These are phyloP conservation scores for Mizuhopecten yessoensis DNA, from an alignment of 1,140 invertebrate species.

Conservation along the genomic window DNA sequence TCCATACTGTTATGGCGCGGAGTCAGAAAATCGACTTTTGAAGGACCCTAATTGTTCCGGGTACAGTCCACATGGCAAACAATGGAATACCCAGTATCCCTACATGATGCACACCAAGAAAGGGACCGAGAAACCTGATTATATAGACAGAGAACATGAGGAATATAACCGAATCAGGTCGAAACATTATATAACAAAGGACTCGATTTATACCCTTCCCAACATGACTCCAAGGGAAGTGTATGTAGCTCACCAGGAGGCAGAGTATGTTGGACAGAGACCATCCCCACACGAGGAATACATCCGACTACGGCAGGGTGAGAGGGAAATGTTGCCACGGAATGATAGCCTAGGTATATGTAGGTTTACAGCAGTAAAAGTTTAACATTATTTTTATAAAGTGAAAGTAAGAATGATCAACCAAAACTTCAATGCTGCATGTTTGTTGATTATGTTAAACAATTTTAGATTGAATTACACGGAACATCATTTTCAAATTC, in stretches of 20 bases:
- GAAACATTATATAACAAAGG: constrained; percentile 1
- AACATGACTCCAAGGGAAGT: constrained; percentile 19
- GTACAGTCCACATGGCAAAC: background rate
- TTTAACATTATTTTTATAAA: too few species aligned
- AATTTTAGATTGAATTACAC: too few species aligned
- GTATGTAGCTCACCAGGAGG: background rate
- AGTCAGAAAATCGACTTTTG: background rate
- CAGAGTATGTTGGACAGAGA: background rate
- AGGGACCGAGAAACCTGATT: background rate
- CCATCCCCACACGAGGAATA: background rate
- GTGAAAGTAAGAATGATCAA: too few species aligned
- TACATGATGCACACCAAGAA: background rate
- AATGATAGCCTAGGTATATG: background rate
- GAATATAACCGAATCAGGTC: constrained; percentile 15
- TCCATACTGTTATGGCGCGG: background rate
- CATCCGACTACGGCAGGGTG: background rate
- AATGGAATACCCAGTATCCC: background rate
- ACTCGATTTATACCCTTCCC: background rate
- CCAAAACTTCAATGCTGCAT: too few species aligned
- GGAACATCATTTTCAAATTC: too few species aligned
- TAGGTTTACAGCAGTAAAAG: background rate
- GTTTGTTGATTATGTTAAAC: too few species aligned
- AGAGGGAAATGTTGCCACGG: background rate
- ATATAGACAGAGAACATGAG: constrained; percentile 1
- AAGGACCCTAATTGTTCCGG: background rate